Evolutionary conservation across 30 jellyfish, hydroid and myxozoan species (phyloP).

Genomic region (Pelagia noctiluca): DNA sequence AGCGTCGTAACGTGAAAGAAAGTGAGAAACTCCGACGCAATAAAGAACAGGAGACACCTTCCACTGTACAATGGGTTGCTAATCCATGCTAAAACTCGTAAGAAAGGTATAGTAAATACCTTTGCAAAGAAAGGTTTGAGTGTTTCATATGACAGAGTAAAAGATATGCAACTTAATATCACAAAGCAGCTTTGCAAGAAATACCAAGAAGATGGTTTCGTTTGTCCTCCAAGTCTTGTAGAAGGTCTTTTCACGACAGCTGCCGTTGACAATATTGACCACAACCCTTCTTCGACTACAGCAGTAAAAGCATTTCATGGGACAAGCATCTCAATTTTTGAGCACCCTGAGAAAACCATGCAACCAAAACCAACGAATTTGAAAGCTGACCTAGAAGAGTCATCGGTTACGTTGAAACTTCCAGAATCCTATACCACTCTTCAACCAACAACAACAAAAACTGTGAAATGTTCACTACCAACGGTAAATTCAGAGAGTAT

Average conservation of each 20-base stretch:
- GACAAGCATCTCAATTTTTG: conserved; percentile 25
- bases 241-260: conserved; percentile 2
- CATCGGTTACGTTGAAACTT: conserved; percentile 3
- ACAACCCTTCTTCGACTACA: no score
- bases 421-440: conserved; percentile 17
- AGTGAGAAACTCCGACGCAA: background rate
- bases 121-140: conserved; percentile 1
- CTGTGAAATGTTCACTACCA: no score
- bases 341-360: conserved; percentile 26
- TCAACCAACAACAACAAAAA: no score
- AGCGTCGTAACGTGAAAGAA: background rate
- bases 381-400: conserved; percentile 4
- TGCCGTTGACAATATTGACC: no score
- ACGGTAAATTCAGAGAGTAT: conserved; percentile 2
- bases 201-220: conserved; percentile 23
- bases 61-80: background rate
- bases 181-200: no score
- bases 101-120: conserved; percentile 1
- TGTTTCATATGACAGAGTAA: conserved; percentile 20
- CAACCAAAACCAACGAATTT: conserved; percentile 2
- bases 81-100: no score
- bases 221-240: conserved; percentile 30
- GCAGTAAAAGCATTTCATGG: no score
- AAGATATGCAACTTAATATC: background rate
- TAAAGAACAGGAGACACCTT: background rate